phyloP scores from a whole-genome alignment of 2,797 vertebrate genomes.

The Helicolenus hilgendorfi region DNA sequence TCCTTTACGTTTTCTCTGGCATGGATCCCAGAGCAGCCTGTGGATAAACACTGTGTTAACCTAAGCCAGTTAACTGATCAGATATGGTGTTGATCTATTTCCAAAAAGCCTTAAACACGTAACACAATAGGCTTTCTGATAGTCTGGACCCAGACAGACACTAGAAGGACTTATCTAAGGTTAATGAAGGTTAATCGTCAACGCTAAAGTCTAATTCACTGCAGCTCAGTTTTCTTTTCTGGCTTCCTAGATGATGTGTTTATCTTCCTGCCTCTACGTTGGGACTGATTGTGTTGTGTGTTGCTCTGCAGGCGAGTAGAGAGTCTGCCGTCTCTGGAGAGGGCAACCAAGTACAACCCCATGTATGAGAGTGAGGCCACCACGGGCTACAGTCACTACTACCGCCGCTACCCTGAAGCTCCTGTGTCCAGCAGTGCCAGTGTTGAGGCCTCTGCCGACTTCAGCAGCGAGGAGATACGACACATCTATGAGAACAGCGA shows the following conservation, averaged over 20 bases:
- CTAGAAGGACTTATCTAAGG: not conserved
- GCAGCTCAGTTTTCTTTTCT: not conserved
- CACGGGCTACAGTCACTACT: constrained; percentile 92
- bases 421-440: constrained; percentile 92
- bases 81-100: constrained; percentile 47
- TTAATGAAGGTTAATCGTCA: constrained; percentile 39
- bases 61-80: constrained; percentile 51
- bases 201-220: not conserved
- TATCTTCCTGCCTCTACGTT: not conserved
- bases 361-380: constrained; percentile 94
- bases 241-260: not conserved
- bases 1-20: constrained; percentile 3
- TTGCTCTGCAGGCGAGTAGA: constrained; percentile 87
- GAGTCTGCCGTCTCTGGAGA: constrained; percentile 93
- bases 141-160: constrained; percentile 10
- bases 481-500: constrained; percentile 96
- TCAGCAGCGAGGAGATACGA: constrained; percentile 96
- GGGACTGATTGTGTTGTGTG: not conserved
- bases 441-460: constrained; percentile 93
- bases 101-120: constrained; percentile 33
- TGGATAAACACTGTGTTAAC: constrained; percentile 31
- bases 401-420: constrained; percentile 91
- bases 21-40: not conserved
- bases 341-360: constrained; percentile 95
- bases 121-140: constrained; percentile 12